These are phyloP conservation scores for Cryptoblepharus egeriae DNA, from an alignment of 2,797 vertebrate genomes.

Conservation along the genomic window DNA sequence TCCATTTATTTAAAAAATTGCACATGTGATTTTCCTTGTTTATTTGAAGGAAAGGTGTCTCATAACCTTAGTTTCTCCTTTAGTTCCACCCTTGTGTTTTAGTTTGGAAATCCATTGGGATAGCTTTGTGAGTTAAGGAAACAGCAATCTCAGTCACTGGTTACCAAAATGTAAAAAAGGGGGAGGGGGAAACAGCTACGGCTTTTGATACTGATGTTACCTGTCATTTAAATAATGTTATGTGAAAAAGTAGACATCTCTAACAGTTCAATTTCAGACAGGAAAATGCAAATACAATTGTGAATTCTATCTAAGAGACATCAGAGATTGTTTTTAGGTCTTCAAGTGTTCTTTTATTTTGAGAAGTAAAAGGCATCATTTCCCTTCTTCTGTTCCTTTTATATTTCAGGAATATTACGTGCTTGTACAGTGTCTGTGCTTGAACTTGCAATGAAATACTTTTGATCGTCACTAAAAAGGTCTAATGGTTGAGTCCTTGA, in stretches of 20 bases:
- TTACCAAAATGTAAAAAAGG: slow-evolving; percentile 49
- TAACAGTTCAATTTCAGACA: slow-evolving; percentile 63
- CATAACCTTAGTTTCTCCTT: slow-evolving; percentile 17
- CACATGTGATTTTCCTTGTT: neutral
- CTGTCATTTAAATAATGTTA: slow-evolving; percentile 58
- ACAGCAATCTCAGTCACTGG: slow-evolving; percentile 52
- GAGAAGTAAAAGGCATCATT: slow-evolving; percentile 9
- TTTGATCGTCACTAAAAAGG: slow-evolving; percentile 74
- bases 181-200: slow-evolving; percentile 29
- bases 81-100: slow-evolving; percentile 20
- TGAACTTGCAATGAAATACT: slow-evolving; percentile 61
- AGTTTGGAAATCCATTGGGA: slow-evolving; percentile 40
- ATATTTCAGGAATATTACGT: slow-evolving; percentile 40
- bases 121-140: slow-evolving; percentile 29
- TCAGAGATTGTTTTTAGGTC: slow-evolving; percentile 55
- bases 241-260: slow-evolving; percentile 38
- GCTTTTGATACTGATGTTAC: slow-evolving; percentile 58
- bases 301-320: slow-evolving; percentile 55
- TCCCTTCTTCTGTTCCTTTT: neutral
- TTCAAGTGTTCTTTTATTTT: slow-evolving; percentile 66
- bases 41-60: neutral
- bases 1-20: neutral
- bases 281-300: slow-evolving; percentile 55
- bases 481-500: slow-evolving; percentile 71
- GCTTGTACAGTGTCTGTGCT: slow-evolving; percentile 59